Conservation (phyloP, 2,888 invertebrate species). For the Drosophila setosimentum region DNA sequence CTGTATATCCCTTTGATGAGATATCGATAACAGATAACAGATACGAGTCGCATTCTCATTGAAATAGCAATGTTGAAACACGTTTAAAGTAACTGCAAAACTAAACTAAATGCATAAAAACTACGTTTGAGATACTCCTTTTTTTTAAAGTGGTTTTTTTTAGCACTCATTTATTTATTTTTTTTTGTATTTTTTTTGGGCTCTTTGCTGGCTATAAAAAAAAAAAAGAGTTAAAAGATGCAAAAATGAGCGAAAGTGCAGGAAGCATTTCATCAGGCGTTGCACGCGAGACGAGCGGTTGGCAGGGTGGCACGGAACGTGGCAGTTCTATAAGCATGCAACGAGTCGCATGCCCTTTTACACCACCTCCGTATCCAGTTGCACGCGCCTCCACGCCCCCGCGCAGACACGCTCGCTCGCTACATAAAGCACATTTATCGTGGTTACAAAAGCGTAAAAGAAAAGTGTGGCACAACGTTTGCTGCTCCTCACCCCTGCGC, state of each 20-base stretch:
- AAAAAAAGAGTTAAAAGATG: constrained; percentile 48
- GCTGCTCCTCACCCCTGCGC: background rate
- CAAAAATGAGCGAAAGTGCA: constrained; percentile 68
- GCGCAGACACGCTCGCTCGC: constrained; percentile 49
- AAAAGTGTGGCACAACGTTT: constrained; percentile 69
- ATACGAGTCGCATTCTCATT: no score
- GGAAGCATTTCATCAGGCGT: constrained; percentile 79
- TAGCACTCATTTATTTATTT: constrained; percentile 3
- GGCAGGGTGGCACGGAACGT: background rate
- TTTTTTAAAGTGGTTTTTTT: constrained; percentile 10
- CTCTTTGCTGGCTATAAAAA: constrained; percentile 41
- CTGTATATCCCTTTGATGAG: no score
- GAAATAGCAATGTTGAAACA: no score
- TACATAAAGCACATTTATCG: constrained; percentile 80
- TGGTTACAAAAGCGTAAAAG: constrained; percentile 81
- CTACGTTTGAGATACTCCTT: no score
- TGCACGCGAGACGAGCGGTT: background rate
- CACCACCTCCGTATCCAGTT: background rate
- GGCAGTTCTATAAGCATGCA: constrained; percentile 36
- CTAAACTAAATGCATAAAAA: no score
- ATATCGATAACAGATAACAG: no score
- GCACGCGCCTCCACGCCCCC: background rate
- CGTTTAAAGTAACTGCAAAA: no score
- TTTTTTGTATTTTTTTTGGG: constrained; percentile 5
- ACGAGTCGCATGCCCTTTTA: constrained; percentile 24